A percentile compares a stretch with the other conserved stretches of the same genome.
Evolutionary conservation across 2,888 invertebrate genomes (phyloP).

Genomic region (Parelbella ahira): DNA sequence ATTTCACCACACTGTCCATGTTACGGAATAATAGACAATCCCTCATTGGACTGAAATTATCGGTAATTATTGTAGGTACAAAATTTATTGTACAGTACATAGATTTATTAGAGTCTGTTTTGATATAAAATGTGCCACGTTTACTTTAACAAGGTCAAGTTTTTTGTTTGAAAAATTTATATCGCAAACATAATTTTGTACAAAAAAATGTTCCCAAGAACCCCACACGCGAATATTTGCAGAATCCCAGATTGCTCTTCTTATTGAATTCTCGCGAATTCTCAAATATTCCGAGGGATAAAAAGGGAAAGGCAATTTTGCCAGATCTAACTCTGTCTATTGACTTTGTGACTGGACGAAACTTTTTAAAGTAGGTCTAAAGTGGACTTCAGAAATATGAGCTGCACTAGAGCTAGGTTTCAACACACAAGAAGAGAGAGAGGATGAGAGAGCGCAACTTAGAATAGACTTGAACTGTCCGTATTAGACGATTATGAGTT

Average conservation of each 20-base stretch:
- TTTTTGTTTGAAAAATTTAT: too few species aligned
- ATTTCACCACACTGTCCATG: too few species aligned
- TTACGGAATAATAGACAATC: too few species aligned
- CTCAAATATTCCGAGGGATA: conserved; percentile 13
- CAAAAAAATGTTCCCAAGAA: conserved; percentile 5
- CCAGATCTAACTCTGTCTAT: conserved; percentile 10
- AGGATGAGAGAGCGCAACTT: too few species aligned
- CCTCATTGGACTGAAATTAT: too few species aligned
- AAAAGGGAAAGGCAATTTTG: conserved; percentile 20
- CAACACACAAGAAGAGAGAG: not conserved
- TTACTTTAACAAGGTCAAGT: too few species aligned
- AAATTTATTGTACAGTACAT: too few species aligned
- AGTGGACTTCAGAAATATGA: conserved; percentile 3
- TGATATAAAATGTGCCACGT: too few species aligned
- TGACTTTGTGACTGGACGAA: conserved; percentile 12
- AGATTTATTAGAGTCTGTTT: too few species aligned
- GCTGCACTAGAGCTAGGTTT: not conserved
- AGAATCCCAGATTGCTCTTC: conserved; percentile 9
- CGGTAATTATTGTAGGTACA: too few species aligned
- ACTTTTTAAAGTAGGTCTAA: conserved; percentile 2
- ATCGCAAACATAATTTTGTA: not conserved
- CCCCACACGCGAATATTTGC: conserved; percentile 14
- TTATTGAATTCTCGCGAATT: conserved; percentile 16
- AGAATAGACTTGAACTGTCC: too few species aligned
- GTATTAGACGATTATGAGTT: too few species aligned